These are phyloP conservation scores for Trichogramma evanescens DNA, from an alignment of 2,888 invertebrate genomes.

Conservation along the genomic window DNA sequence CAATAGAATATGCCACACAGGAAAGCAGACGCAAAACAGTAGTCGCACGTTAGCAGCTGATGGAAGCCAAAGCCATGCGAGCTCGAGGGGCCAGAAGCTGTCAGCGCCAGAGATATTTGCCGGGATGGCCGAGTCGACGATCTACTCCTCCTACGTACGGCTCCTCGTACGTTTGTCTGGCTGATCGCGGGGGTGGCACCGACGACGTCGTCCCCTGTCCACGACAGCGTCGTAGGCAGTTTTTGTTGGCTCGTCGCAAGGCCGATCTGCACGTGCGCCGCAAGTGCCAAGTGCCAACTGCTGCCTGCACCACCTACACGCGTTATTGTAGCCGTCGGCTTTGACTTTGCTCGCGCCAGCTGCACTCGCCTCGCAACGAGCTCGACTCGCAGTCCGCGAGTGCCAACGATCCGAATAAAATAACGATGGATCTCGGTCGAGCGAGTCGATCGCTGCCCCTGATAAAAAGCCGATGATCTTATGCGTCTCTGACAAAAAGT, in stretches of 20 bases:
- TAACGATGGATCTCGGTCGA: neutral
- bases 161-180: constrained; percentile 32
- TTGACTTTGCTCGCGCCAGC: constrained; percentile 12
- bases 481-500: no score
- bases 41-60: neutral
- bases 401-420: neutral
- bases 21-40: no score
- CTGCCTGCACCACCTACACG: neutral
- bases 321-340: constrained; percentile 3
- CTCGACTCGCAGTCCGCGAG: neutral
- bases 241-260: constrained; percentile 13
- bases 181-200: constrained; percentile 47
- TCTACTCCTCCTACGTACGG: constrained; percentile 32
- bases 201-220: constrained; percentile 36
- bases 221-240: constrained; percentile 42
- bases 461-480: no score
- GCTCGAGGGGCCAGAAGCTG: constrained; percentile 39
- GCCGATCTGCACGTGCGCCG: neutral
- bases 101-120: constrained; percentile 44
- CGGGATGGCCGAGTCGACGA: constrained; percentile 36
- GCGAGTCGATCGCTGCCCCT: no score
- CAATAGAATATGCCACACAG: no score
- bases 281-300: constrained; percentile 5
- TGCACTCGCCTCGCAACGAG: constrained; percentile 3
- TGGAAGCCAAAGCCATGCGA: neutral